These are phyloP conservation scores for Listronotus oregonensis DNA, from an alignment of 1,140 invertebrate genomes.

Conservation along the genomic window DNA sequence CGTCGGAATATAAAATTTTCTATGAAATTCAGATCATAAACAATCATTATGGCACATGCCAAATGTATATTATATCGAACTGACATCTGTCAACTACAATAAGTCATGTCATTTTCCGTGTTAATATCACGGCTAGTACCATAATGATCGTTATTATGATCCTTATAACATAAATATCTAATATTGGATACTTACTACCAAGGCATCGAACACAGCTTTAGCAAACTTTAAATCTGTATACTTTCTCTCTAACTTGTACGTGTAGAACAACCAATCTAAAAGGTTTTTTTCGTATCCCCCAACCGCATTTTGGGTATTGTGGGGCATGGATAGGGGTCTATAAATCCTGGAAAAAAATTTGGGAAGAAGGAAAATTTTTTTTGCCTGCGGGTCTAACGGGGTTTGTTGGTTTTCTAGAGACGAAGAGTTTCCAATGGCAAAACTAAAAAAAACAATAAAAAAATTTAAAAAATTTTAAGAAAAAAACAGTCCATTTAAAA, in stretches of 20 bases:
- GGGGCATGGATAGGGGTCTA: slow-evolving; percentile 90
- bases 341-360: slow-evolving; percentile 86
- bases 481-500: no score
- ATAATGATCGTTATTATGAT: no score
- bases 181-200: slow-evolving; percentile 80
- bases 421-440: slow-evolving; percentile 27
- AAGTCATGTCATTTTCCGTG: no score
- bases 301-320: slow-evolving; percentile 82
- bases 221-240: slow-evolving; percentile 75
- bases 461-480: no score
- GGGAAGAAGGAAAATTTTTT: slow-evolving; percentile 56
- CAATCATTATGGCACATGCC: no score
- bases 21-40: no score
- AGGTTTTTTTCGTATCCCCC: slow-evolving; percentile 79
- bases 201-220: slow-evolving; percentile 70
- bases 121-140: no score
- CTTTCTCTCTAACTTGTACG: slow-evolving; percentile 80
- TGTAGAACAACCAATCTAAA: slow-evolving; percentile 87
- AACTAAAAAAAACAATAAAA: slow-evolving; percentile 39
- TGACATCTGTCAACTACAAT: no score
- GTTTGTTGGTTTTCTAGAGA: slow-evolving; percentile 15
- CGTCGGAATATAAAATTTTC: no score
- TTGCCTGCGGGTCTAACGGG: slow-evolving; percentile 29
- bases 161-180: no score
- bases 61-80: no score